Evolutionary conservation across 2,113 vertebrate genomes (phyloP).

Genomic region (Phainopepla nitens): DNA sequence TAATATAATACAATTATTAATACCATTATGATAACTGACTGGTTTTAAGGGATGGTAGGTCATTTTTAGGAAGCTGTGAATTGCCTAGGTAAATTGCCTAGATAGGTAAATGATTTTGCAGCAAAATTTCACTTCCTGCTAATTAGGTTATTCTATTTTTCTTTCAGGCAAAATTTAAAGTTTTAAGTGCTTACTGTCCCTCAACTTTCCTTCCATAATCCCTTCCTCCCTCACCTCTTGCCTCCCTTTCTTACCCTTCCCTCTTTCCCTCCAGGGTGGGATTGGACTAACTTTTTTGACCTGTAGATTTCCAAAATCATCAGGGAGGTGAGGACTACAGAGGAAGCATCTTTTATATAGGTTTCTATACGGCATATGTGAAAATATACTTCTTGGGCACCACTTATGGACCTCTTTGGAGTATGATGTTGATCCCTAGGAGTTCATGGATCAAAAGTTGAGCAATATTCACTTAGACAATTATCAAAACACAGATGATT

Average conservation of each 20-base stretch:
- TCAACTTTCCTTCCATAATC: not conserved
- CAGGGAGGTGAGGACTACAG: not conserved
- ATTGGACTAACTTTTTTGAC: not conserved
- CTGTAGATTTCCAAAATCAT: not conserved
- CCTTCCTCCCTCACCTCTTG: not conserved
- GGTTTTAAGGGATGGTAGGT: not conserved
- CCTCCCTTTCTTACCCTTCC: constrained; percentile 15
- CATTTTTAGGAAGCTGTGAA: not conserved
- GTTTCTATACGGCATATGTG: not conserved
- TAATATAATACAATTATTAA: not conserved
- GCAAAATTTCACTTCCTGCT: not conserved
- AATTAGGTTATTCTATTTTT: not conserved
- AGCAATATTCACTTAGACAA: not conserved
- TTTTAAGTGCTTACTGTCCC: not conserved
- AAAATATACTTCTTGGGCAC: not conserved
- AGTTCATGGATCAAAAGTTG: not conserved
- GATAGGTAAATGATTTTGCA: not conserved
- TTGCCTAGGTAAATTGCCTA: too few relatives aligned
- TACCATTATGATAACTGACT: not conserved
- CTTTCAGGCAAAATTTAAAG: not conserved
- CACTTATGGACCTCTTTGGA: not conserved
- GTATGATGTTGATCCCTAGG: not conserved
- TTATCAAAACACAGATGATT: not conserved
- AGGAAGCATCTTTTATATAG: not conserved
- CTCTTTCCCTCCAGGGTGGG: not conserved